Conservation (phyloP, 2,888 invertebrate species). For the Acleris cristana region DNA sequence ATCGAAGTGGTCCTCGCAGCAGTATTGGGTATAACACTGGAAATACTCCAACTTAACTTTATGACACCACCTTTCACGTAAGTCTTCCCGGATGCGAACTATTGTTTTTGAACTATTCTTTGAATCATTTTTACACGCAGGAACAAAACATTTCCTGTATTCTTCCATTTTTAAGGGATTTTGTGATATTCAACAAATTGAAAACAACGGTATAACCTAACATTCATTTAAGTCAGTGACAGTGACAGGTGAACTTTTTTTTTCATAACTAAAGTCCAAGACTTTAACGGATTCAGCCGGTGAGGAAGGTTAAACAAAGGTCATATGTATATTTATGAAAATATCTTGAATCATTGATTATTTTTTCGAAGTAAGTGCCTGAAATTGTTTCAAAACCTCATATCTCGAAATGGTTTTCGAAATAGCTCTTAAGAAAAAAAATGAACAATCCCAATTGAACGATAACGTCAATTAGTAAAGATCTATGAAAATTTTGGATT, state of each 20-base stretch:
- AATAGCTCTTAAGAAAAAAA: background rate
- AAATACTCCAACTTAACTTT: background rate
- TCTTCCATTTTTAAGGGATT: background rate
- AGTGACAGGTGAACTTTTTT: background rate
- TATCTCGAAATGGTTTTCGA: slow-evolving; percentile 1
- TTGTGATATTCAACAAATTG: background rate
- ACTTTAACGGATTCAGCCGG: background rate
- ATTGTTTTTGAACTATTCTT: background rate
- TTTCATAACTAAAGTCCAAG: too few relatives aligned
- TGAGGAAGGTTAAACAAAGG: background rate
- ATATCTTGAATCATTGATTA: background rate
- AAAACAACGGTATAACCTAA: background rate
- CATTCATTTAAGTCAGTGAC: background rate
- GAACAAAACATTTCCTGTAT: background rate
- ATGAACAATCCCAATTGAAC: too few relatives aligned
- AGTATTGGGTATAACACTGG: background rate
- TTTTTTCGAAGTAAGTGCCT: background rate
- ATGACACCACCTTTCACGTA: background rate
- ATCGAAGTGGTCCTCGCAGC: slow-evolving; percentile 3
- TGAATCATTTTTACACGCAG: background rate
- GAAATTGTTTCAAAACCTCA: background rate
- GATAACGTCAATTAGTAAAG: too few relatives aligned
- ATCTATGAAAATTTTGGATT: too few relatives aligned
- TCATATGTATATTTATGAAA: background rate
- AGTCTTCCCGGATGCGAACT: slow-evolving; percentile 1